Evolutionary conservation across 2,888 invertebrate genomes (phyloP), one percentile per base, ranked within the genome.

Genomic region (Tachina fera): DNA sequence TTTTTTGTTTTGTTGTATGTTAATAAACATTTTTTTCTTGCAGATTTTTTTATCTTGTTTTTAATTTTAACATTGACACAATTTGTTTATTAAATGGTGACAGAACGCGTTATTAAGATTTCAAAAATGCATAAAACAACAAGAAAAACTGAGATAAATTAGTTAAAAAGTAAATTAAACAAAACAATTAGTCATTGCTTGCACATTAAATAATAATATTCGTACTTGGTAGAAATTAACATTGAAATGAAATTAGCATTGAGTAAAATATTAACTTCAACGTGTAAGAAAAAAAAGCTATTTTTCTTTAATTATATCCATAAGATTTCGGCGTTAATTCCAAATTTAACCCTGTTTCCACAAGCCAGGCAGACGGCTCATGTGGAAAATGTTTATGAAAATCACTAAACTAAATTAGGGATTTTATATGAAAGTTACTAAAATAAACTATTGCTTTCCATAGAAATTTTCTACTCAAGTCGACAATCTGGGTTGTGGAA

Each of bases 51-150:
- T n/a, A n/a, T n/a, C n/a, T n/a, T n/a, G n/a, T 65, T 31, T 76
- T 31, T n/a, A 39, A 45, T 47, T 75, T 86, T 86, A 86, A 80
- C 86, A 86, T 86, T 86, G 86, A 86, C 86, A 86, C 79, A 86
- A 86, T 83, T 86, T 83, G 67, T 82, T 67, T 9, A 61, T 65
- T 9, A 61, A 78, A 68, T 47, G 68, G 49, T 56, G 45, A 82
- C n/a, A 56, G 61, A 39, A 70, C 9, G 49, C 43, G 10, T 51
- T 51, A 72, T 51, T 60, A 60, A 83, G 60, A 72, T 72, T 67
- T 47, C 60, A 83, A 78, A 78, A 77, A 19, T 11, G 14, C 8
- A 65, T 45, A n/a, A n/a, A n/a, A 61, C 53, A 16, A 65, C 9
- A 79, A 71, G 71, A 71, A 65, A 72, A 63, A 16, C 14, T 4